phyloP scores from a whole-genome alignment of 2,113 vertebrate genomes.

The Podocnemis expansa region DNA sequence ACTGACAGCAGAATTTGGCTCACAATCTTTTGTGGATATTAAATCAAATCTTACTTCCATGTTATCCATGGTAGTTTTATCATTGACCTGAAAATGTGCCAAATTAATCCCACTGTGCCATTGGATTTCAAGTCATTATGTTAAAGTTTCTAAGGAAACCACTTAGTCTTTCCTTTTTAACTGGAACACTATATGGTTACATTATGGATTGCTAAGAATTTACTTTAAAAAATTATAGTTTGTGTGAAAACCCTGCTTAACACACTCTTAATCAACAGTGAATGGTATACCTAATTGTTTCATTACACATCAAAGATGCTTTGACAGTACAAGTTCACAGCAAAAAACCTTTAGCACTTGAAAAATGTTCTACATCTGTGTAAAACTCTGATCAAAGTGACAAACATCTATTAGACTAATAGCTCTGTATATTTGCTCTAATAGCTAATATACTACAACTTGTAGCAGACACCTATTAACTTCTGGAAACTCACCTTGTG shows the following conservation, averaged over 20 bases:
- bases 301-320: background rate
- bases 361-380: background rate
- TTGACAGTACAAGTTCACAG: background rate
- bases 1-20: background rate
- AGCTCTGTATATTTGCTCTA: background rate
- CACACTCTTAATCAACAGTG: background rate
- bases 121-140: background rate
- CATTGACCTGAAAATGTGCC: fast-evolving
- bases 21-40: background rate
- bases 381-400: background rate
- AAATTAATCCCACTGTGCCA: background rate
- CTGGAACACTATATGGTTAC: background rate
- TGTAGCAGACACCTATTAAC: background rate
- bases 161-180: background rate
- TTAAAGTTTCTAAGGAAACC: background rate
- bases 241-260: background rate
- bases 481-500: background rate
- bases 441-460: fast-evolving
- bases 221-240: background rate
- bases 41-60: background rate
- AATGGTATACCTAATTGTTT: background rate
- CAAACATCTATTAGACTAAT: background rate
- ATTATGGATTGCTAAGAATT: background rate
- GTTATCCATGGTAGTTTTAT: background rate
- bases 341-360: background rate